Conservation (phyloP, 2,888 invertebrate species). For the Deroplatys truncata region DNA sequence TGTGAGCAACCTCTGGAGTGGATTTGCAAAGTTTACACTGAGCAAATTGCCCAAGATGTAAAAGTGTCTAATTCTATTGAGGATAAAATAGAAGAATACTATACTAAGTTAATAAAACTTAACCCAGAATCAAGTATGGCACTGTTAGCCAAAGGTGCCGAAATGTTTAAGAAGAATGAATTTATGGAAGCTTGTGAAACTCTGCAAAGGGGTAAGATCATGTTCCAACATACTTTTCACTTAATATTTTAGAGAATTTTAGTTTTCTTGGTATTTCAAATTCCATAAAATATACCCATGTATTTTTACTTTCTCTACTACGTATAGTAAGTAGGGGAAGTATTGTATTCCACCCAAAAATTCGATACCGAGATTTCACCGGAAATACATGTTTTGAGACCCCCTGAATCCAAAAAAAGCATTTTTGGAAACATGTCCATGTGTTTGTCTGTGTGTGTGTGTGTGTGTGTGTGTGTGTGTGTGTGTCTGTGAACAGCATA, state of each 20-base stretch:
- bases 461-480: too few species aligned
- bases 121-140: conserved; percentile 59
- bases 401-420: too few species aligned
- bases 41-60: conserved; percentile 36
- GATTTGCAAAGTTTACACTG: conserved; percentile 58
- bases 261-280: too few species aligned
- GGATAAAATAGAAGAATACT: conserved; percentile 48
- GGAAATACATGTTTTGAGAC: too few species aligned
- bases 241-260: not conserved
- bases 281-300: too few species aligned
- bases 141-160: conserved; percentile 57
- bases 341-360: too few species aligned
- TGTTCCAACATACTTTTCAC: not conserved
- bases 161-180: conserved; percentile 50
- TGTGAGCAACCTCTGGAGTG: conserved; percentile 55
- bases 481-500: too few species aligned
- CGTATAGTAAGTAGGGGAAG: too few species aligned
- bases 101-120: conserved; percentile 51
- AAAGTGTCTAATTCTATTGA: conserved; percentile 24
- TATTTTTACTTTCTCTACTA: too few species aligned
- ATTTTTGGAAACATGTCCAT: too few species aligned
- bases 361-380: too few species aligned
- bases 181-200: conserved; percentile 54
- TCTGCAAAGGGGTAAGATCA: conserved; percentile 44
- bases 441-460: too few species aligned